Conservation (phyloP, 2,113 vertebrate genomes). For the Platichthys flesus region DNA sequence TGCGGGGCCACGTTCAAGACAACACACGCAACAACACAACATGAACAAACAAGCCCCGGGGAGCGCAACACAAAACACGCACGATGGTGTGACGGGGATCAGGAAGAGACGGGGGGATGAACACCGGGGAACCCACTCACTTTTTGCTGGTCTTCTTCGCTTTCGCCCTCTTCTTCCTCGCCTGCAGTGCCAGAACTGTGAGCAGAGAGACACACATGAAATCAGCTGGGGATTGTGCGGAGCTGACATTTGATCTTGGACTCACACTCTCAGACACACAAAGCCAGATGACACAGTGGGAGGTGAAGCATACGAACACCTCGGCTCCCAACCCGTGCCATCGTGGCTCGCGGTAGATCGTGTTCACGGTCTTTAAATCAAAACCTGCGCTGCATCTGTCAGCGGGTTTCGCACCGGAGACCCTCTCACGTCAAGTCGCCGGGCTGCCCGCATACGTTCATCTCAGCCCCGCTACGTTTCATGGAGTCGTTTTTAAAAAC, state of each 20-base stretch:
- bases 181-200: conserved; percentile 94
- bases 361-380: background rate
- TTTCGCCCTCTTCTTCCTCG: conserved; percentile 94
- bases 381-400: conserved; percentile 10
- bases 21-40: conserved; percentile 3
- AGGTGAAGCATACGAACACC: background rate
- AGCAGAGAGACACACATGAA: conserved; percentile 19
- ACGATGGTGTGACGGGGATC: background rate
- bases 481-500: background rate
- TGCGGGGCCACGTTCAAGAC: background rate
- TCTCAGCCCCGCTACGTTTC: background rate
- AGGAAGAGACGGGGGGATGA: background rate
- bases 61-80: background rate
- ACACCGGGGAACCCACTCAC: conserved; percentile 77
- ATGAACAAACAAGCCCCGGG: background rate
- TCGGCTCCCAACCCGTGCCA: background rate
- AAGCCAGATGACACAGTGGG: background rate
- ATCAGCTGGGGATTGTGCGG: background rate
- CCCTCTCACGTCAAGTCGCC: conserved; percentile 18
- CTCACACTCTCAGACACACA: conserved; percentile 17
- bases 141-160: conserved; percentile 95
- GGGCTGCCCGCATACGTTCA: conserved; percentile 17
- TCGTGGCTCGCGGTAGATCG: background rate
- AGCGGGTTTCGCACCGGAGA: conserved; percentile 1
- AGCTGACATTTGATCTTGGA: conserved; percentile 11